Percentiles rank a stretch among this genome's conserved stretches.
Evolutionary conservation across 1,140 invertebrate genomes (phyloP).

Genomic region (Drosophila virilis): DNA sequence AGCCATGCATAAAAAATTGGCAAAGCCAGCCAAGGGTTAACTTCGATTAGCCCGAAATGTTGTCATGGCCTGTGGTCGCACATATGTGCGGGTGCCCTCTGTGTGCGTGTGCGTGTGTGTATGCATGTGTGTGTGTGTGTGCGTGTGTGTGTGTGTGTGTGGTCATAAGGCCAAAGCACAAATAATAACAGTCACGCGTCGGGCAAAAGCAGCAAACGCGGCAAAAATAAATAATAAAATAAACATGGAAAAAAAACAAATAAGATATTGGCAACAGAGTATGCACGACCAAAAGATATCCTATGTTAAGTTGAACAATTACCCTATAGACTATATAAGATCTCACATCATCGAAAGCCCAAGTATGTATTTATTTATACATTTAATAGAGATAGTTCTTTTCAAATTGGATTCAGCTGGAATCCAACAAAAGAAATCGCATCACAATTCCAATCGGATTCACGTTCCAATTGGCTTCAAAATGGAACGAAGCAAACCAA

Average conservation of each 20-base stretch:
- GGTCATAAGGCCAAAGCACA: slow-evolving; percentile 73
- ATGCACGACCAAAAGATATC: neutral
- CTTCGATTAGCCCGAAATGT: slow-evolving; percentile 81
- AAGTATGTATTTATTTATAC: no score
- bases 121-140: neutral
- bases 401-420: no score
- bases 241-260: slow-evolving; percentile 44
- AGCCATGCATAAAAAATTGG: slow-evolving; percentile 80
- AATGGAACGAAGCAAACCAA: no score
- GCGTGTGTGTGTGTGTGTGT: slow-evolving; percentile 45
- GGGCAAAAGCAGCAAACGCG: slow-evolving; percentile 63
- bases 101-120: neutral
- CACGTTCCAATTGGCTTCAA: no score
- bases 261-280: neutral
- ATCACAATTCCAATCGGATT: neutral
- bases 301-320: neutral
- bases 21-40: slow-evolving; percentile 79
- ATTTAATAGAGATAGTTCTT: no score
- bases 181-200: slow-evolving; percentile 75
- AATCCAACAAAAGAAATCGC: no score
- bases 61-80: slow-evolving; percentile 80
- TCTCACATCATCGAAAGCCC: no score
- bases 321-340: neutral
- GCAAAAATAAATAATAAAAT: slow-evolving; percentile 79
- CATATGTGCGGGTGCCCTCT: slow-evolving; percentile 60